Base-by-base conservation (phyloP, 2,113 vertebrate species). In the Sinocyclocheilus maitianheensis region DNA sequence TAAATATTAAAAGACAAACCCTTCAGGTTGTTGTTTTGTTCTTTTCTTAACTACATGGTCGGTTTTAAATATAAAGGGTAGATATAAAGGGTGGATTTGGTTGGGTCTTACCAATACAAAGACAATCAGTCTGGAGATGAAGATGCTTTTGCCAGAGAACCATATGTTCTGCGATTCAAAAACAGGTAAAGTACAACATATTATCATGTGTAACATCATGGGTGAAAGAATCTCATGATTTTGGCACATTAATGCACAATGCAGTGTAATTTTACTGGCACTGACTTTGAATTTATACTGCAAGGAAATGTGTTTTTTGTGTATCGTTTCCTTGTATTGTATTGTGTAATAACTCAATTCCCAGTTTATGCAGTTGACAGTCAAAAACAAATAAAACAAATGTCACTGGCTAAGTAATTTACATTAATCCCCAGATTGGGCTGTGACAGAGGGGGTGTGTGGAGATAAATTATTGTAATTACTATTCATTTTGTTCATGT, bases 101-200 rank as follows among this genome's bases (percentile, higher is more conserved):
- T 89, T 22, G 91, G 51, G 11, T 86, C 89, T 0, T 94, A 93
- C 48, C 95, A 96, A 89, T 96, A 94, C 71, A 87, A 93, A 37
- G 95, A 96, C 76, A 34, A 86, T 26, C 51, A 71, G 84, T 67
- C 26, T 0, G 90, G 90, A 10, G 90, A 94, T 1, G 88, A 69
- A 74, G 95, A 96, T 3, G 91, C 93, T 69, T 94, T 95, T 5
- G 90, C 89, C 0, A 90, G 95, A 81, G 93, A 96, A 30, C 95
- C 95, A 0, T 96, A 94, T 86, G 92, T 95, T 80, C 90, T 96
- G 85, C 74, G 93, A 34, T 96, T 95, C 88, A 90, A 76, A 88
- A 1, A 92, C 93, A 83, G 93, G 95, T 95, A 86, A 8, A 30
- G 4, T 16, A 14, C 34, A 76, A 6, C 12, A 18, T 24, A 9